A percentile compares a stretch with the other conserved stretches of the same genome.
Conservation (phyloP, 1,140 invertebrate species). For the Myzus persicae region DNA sequence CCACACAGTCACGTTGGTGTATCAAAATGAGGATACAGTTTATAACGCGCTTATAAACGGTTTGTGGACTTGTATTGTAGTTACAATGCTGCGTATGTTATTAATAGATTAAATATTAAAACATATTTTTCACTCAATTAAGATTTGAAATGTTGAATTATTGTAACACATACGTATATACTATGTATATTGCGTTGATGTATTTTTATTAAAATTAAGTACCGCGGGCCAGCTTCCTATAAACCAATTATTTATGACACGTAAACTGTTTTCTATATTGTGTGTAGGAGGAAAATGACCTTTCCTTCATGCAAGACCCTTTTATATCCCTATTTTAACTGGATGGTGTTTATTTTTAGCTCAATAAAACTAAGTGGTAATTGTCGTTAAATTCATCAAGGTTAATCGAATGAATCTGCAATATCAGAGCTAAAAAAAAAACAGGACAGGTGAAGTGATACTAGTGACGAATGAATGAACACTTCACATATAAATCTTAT, state of each 20-base stretch:
- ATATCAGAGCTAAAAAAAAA: slow-evolving; percentile 53
- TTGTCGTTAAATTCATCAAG: slow-evolving; percentile 53
- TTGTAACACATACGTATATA: neutral
- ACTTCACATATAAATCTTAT: neutral
- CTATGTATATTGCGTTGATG: neutral
- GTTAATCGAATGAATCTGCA: slow-evolving; percentile 57
- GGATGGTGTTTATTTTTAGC: slow-evolving; percentile 53
- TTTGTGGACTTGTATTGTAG: neutral
- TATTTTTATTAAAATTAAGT: slow-evolving; percentile 53
- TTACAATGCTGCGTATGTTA: neutral
- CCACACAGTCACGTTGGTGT: neutral
- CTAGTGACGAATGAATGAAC: neutral
- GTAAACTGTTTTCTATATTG: slow-evolving; percentile 42
- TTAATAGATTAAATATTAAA: neutral
- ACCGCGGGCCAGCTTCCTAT: slow-evolving; percentile 5
- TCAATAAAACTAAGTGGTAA: slow-evolving; percentile 48
- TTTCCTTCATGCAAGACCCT: slow-evolving; percentile 48
- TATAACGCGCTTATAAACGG: neutral
- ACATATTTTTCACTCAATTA: slow-evolving; percentile 33
- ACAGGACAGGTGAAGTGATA: slow-evolving; percentile 41
- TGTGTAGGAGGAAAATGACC: slow-evolving; percentile 29
- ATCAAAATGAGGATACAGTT: neutral
- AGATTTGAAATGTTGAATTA: slow-evolving; percentile 26
- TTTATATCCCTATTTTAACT: slow-evolving; percentile 47
- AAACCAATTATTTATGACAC: slow-evolving; percentile 44